Evolutionary conservation across 1,140 invertebrate species (phyloP).

Genomic region (Mya arenaria): DNA sequence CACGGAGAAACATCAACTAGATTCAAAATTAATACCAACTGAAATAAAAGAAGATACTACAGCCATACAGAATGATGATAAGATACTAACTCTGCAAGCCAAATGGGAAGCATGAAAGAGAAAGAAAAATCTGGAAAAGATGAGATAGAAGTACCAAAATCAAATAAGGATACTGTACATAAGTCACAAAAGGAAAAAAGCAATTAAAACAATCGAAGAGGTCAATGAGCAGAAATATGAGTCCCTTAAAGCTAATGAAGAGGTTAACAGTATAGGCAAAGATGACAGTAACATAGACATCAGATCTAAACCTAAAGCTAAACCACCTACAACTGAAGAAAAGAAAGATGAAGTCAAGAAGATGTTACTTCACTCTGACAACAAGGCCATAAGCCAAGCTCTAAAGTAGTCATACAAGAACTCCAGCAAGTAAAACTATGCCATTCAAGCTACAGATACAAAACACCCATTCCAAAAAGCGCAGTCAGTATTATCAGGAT

Average conservation of each 20-base stretch:
- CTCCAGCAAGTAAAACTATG: neutral
- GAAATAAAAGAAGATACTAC: too few relatives aligned
- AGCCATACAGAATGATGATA: too few relatives aligned
- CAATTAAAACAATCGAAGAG: neutral
- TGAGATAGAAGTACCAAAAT: neutral
- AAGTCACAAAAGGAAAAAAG: neutral
- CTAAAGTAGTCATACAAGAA: neutral
- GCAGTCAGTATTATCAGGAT: too few relatives aligned
- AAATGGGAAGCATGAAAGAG: too few relatives aligned
- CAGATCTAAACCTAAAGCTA: neutral
- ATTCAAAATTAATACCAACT: too few relatives aligned
- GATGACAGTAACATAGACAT: neutral
- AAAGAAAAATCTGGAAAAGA: neutral
- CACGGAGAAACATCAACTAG: too few relatives aligned
- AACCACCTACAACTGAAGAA: neutral
- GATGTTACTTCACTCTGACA: constrained; percentile 21
- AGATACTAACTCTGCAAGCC: too few relatives aligned
- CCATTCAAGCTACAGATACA: constrained; percentile 1
- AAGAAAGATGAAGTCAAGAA: constrained; percentile 27
- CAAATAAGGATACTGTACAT: neutral
- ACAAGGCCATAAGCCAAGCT: constrained; percentile 21
- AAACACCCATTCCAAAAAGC: neutral
- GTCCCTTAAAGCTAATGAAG: neutral
- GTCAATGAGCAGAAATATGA: neutral
- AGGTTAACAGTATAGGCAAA: neutral